These are phyloP conservation scores for Chloroclystis v-ata DNA, from an alignment of 2,888 invertebrate species.

Conservation along the genomic window DNA sequence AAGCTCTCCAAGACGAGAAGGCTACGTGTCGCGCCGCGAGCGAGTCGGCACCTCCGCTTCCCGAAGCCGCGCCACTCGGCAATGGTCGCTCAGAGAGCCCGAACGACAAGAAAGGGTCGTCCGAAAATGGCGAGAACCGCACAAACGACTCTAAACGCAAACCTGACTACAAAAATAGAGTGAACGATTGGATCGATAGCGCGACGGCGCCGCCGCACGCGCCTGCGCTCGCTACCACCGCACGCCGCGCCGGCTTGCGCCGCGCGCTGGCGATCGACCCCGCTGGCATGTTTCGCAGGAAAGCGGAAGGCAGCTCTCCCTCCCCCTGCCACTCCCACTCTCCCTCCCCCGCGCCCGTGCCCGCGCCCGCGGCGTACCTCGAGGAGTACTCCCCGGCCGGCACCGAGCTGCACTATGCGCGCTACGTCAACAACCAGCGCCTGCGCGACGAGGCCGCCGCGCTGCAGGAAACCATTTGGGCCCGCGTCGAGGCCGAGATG, in stretches of 20 bases:
- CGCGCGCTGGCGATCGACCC: not conserved
- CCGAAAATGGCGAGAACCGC: not conserved
- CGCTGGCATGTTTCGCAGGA: not conserved
- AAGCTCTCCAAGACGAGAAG: slow-evolving; percentile 15
- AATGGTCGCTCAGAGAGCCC: not conserved
- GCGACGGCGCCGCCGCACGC: slow-evolving; percentile 6
- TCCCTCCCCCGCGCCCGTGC: not conserved
- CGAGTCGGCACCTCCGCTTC: too few relatives aligned
- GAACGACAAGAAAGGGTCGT: not conserved
- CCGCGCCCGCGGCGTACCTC: slow-evolving; percentile 41
- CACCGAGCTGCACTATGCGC: too few relatives aligned
- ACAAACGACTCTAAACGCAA: too few relatives aligned
- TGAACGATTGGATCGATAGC: slow-evolving; percentile 15
- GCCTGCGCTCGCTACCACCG: too few relatives aligned
- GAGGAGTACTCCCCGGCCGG: slow-evolving; percentile 44
- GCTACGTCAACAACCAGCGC: too few relatives aligned
- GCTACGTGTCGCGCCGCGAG: slow-evolving; percentile 33
- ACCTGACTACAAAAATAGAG: not conserved
- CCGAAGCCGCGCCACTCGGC: too few relatives aligned
- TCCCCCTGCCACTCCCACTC: too few relatives aligned
- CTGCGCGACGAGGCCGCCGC: too few relatives aligned
- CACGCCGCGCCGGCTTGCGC: not conserved
- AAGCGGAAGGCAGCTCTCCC: not conserved
- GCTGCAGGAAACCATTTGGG: too few relatives aligned
- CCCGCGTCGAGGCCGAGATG: too few relatives aligned